Evolutionary conservation across 2,888 invertebrate species (phyloP).

Genomic region (Cheilosia soror): DNA sequence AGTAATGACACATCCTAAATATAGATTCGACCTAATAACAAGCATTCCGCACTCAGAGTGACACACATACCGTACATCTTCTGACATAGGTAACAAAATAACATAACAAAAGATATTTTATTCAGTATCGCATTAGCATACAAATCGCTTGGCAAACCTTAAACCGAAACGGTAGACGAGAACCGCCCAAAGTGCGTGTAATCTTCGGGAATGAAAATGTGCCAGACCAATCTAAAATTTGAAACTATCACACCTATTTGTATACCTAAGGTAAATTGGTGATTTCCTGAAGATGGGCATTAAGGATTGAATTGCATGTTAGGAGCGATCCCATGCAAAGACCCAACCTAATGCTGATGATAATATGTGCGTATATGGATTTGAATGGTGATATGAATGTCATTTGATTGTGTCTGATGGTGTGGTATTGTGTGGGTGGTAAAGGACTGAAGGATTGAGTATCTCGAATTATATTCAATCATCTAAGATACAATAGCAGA

Average conservation of each 20-base stretch:
- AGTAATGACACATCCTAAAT: constrained; percentile 50
- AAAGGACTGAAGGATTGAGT: no score
- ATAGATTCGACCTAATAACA: constrained; percentile 60
- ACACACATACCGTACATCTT: constrained; percentile 34
- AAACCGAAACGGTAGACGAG: constrained; percentile 22
- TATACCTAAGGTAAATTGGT: constrained; percentile 34
- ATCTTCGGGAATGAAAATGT: constrained; percentile 22
- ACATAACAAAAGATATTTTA: constrained; percentile 51
- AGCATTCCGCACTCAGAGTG: constrained; percentile 40
- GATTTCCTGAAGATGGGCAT: constrained; percentile 19
- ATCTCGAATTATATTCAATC: no score
- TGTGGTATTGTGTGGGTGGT: no score
- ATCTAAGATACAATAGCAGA: no score
- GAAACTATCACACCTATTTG: background rate
- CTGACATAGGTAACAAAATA: constrained; percentile 16
- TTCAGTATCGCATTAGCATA: constrained; percentile 57
- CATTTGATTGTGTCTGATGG: no score
- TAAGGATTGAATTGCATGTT: background rate
- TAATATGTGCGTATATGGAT: no score
- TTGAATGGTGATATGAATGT: no score
- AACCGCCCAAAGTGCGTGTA: constrained; percentile 4
- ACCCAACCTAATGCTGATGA: no score
- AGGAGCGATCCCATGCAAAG: background rate
- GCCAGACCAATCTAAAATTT: constrained; percentile 19
- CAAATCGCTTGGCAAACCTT: constrained; percentile 61